phyloP scores from a whole-genome alignment of 2,113 vertebrate species.

The Pomatostomus ruficeps region DNA sequence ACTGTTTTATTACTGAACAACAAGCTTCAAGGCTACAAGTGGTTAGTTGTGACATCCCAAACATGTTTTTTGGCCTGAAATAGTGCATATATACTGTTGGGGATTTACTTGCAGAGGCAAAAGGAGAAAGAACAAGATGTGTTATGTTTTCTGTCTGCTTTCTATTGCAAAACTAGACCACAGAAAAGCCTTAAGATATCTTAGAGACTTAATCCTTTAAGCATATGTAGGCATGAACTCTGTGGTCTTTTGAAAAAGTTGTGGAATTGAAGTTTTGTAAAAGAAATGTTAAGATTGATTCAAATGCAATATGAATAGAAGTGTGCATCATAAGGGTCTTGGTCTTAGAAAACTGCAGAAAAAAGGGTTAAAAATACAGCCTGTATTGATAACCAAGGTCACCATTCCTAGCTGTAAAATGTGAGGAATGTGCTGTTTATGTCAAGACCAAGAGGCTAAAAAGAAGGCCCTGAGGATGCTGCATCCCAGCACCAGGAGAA shows the following conservation, averaged over 20 bases:
- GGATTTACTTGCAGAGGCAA: neutral
- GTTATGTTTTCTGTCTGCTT: neutral
- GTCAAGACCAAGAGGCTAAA: neutral
- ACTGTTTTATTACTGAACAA: neutral
- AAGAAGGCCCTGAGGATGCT: neutral
- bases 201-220: neutral
- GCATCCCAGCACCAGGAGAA: neutral
- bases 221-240: neutral
- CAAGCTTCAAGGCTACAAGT: neutral
- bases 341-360: neutral
- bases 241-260: neutral
- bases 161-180: neutral
- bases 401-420: neutral
- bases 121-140: neutral
- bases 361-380: neutral
- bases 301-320: neutral
- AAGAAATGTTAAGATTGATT: neutral
- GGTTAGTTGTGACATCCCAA: neutral
- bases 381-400: neutral
- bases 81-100: neutral
- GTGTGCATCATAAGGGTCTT: neutral
- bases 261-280: neutral
- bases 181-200: neutral
- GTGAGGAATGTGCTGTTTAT: neutral
- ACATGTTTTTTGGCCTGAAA: neutral